Percentiles rank a stretch among this genome's conserved stretches.
Evolutionary conservation across 2,888 invertebrate genomes (phyloP).

Genomic region (Diogma glabrata): DNA sequence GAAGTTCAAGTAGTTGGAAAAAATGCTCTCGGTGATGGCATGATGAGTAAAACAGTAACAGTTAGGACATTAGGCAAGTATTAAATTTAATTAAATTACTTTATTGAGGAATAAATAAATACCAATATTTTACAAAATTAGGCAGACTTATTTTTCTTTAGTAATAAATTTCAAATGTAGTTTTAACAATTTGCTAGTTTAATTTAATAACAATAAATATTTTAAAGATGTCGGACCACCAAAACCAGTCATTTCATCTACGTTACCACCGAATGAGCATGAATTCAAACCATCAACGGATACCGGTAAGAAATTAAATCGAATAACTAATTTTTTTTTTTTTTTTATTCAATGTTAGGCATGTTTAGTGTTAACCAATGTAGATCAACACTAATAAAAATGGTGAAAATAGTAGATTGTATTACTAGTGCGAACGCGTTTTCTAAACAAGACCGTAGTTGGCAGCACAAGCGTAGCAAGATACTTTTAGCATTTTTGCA

Average conservation of each 20-base stretch:
- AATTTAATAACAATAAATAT: background rate
- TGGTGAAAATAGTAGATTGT: too few species aligned
- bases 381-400: too few species aligned
- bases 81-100: background rate
- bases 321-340: constrained; percentile 18
- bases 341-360: too few species aligned
- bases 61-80: constrained; percentile 75
- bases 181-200: background rate
- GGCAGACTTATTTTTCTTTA: background rate
- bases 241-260: constrained; percentile 32
- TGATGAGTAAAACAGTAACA: constrained; percentile 88
- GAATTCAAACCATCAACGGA: constrained; percentile 55
- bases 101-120: too few species aligned
- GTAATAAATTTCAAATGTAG: background rate
- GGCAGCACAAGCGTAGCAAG: too few species aligned
- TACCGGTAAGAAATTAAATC: constrained; percentile 62
- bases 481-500: too few species aligned
- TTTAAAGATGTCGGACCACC: constrained; percentile 32
- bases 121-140: background rate
- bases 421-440: too few species aligned
- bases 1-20: constrained; percentile 95
- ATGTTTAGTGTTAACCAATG: too few species aligned
- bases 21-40: constrained; percentile 88
- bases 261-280: constrained; percentile 52
- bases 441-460: too few species aligned